phyloP scores from a whole-genome alignment of 2,113 vertebrate species.

The Triplophysa rosa region DNA sequence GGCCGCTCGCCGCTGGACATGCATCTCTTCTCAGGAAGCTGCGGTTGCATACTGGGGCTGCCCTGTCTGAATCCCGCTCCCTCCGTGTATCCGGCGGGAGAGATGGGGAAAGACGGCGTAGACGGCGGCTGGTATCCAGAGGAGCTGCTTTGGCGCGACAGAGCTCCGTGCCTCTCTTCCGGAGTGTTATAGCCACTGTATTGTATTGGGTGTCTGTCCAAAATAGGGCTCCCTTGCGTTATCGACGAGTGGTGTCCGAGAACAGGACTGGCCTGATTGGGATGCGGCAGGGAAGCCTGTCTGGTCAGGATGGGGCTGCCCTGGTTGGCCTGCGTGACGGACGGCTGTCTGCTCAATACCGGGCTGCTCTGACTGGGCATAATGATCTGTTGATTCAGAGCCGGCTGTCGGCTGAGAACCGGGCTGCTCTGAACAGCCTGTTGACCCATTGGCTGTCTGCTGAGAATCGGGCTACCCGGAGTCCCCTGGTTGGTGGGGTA shows the following conservation, averaged over 20 bases:
- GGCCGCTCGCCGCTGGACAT: constrained; percentile 88
- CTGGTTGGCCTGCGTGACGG: constrained; percentile 63
- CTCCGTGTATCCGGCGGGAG: constrained; percentile 83
- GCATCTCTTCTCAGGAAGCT: constrained; percentile 89
- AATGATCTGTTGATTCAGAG: constrained; percentile 58
- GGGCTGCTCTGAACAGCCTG: constrained; percentile 78
- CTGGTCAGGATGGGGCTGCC: constrained; percentile 69
- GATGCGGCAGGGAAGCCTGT: constrained; percentile 65
- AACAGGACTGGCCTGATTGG: constrained; percentile 79
- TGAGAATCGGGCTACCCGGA: constrained; percentile 64
- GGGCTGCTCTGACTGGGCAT: constrained; percentile 65
- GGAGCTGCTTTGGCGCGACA: constrained; percentile 93
- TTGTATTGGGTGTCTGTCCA: constrained; percentile 77
- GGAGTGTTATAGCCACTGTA: constrained; percentile 86
- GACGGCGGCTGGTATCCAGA: constrained; percentile 91
- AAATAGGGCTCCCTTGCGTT: constrained; percentile 79
- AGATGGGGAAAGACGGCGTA: constrained; percentile 90
- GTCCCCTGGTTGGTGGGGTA: constrained; percentile 46
- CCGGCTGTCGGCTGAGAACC: constrained; percentile 60
- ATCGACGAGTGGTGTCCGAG: constrained; percentile 68
- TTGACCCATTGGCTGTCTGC: constrained; percentile 58
- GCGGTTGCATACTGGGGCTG: constrained; percentile 78
- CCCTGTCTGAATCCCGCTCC: constrained; percentile 81
- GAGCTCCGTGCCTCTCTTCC: constrained; percentile 82
- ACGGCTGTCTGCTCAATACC: constrained; percentile 66